A percentile compares a stretch with the other conserved stretches of the same genome.
phyloP scores from a whole-genome alignment of 2,797 vertebrate genomes.

The Fistularia commersonii region DNA sequence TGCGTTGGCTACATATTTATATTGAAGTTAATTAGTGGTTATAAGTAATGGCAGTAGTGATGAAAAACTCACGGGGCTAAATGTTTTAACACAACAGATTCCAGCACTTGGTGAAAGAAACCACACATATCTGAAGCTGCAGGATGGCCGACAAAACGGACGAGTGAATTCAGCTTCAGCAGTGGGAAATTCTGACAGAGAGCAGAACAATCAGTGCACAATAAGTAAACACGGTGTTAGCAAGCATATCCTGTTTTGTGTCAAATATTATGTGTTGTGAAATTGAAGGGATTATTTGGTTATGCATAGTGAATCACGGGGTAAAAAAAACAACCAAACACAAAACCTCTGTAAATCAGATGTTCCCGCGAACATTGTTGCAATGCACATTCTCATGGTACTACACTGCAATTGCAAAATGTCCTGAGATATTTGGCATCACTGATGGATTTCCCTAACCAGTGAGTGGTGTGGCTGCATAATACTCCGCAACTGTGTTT shows the following conservation, averaged over 20 bases:
- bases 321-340: conserved; percentile 40
- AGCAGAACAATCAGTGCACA: conserved; percentile 29
- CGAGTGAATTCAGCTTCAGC: conserved; percentile 16
- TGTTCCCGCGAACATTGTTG: conserved; percentile 47
- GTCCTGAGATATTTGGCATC: conserved; percentile 39
- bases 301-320: conserved; percentile 43
- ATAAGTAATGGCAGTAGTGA: conserved; percentile 7
- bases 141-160: conserved; percentile 1
- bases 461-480: conserved; percentile 23
- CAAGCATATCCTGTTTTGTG: conserved; percentile 22
- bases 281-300: conserved; percentile 46
- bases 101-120: conserved; percentile 28
- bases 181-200: conserved; percentile 8
- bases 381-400: conserved; percentile 39
- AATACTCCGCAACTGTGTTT: not conserved
- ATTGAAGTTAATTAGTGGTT: conserved; percentile 4
- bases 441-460: conserved; percentile 47
- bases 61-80: conserved; percentile 6
- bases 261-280: conserved; percentile 40
- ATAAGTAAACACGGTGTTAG: conserved; percentile 19
- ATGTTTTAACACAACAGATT: conserved; percentile 12
- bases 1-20: not conserved
- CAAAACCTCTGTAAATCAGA: conserved; percentile 49
- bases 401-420: conserved; percentile 27
- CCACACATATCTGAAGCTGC: not conserved